Evolutionary conservation across 1,140 invertebrate species (phyloP).

Genomic region (Cotesia chilonis): DNA sequence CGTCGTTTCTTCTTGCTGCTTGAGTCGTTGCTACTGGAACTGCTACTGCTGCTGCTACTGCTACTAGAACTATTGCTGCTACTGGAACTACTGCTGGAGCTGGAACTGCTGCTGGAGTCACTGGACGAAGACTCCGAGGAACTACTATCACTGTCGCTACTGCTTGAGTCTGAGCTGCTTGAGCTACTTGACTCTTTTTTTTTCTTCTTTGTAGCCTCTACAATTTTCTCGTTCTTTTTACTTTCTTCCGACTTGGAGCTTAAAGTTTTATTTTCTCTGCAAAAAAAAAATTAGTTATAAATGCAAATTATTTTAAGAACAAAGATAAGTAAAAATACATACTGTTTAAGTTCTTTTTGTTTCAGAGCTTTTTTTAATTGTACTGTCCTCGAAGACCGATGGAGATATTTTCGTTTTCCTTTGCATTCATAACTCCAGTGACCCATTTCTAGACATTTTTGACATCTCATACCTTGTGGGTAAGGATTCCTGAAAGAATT

Average conservation of each 20-base stretch:
- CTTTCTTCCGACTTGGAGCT: constrained; percentile 4
- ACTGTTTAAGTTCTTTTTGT: constrained; percentile 57
- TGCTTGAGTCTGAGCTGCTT: constrained; percentile 37
- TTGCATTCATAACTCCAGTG: constrained; percentile 95
- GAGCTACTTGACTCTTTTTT: constrained; percentile 38
- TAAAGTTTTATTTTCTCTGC: constrained; percentile 27
- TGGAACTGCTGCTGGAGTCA: constrained; percentile 38
- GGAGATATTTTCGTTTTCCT: constrained; percentile 87
- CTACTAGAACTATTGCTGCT: constrained; percentile 47
- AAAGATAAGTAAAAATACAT: constrained; percentile 29
- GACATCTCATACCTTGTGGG: constrained; percentile 80
- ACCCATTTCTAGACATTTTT: constrained; percentile 89
- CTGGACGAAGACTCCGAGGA: constrained; percentile 41
- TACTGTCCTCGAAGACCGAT: constrained; percentile 81
- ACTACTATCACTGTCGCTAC: constrained; percentile 43
- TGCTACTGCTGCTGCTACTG: constrained; percentile 37
- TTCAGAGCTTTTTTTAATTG: constrained; percentile 80
- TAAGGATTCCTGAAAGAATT: constrained; percentile 61
- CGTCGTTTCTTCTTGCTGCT: constrained; percentile 21
- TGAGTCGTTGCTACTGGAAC: constrained; percentile 34
- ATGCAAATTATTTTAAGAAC: not conserved
- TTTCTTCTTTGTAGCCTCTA: constrained; percentile 35
- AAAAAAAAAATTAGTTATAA: not conserved
- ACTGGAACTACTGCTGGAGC: constrained; percentile 44
- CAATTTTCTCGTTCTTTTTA: constrained; percentile 15